phyloP scores from a whole-genome alignment of 2,888 invertebrate species.

The Dugesia japonica region DNA sequence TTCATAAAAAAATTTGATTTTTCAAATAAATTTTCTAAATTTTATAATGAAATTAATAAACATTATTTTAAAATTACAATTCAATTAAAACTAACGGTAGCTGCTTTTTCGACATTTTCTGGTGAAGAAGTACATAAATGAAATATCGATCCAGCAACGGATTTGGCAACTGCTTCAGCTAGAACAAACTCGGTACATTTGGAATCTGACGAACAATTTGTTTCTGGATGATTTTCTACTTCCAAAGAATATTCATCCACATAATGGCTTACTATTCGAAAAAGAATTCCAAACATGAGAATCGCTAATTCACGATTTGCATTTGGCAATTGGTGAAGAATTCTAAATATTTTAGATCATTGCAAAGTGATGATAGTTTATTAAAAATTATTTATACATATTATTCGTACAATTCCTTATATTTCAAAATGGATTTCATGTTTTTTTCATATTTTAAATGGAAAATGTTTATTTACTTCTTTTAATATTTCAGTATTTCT shows the following conservation, averaged over 20 bases:
- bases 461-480: too few relatives aligned
- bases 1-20: too few relatives aligned
- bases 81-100: neutral
- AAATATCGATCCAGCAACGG: neutral
- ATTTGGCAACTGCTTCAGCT: neutral
- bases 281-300: neutral
- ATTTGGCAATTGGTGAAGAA: neutral
- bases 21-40: too few relatives aligned
- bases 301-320: neutral
- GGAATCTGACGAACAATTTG: neutral
- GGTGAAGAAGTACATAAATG: neutral
- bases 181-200: neutral
- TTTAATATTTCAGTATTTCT: too few relatives aligned
- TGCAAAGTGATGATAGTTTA: too few relatives aligned
- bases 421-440: too few relatives aligned
- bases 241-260: neutral
- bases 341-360: too few relatives aligned
- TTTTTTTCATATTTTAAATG: too few relatives aligned
- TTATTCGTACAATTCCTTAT: too few relatives aligned
- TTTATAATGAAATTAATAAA: too few relatives aligned
- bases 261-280: neutral
- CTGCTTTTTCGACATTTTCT: slow-evolving; percentile 5
- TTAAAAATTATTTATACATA: too few relatives aligned
- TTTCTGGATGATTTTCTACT: neutral
- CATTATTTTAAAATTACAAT: too few relatives aligned